Evolutionary conservation across 1,140 invertebrate species (phyloP).

Genomic region (Diuraphis noxia): DNA sequence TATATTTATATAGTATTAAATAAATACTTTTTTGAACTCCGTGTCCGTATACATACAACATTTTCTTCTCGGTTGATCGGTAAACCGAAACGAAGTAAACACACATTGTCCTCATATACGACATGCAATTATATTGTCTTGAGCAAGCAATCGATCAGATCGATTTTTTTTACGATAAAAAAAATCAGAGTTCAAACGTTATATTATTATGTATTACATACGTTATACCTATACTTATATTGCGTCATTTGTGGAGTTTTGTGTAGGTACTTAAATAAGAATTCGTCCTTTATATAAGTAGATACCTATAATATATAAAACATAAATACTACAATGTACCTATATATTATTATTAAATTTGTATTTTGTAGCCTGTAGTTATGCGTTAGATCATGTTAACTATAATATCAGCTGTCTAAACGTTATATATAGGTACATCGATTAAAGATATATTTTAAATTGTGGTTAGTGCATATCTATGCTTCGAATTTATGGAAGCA

Average conservation of each 20-base stretch:
- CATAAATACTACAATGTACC: too few relatives aligned
- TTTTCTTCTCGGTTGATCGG: constrained; percentile 39
- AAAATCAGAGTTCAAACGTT: not conserved
- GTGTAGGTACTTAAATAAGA: not conserved
- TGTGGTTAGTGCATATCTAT: too few relatives aligned
- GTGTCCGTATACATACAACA: not conserved
- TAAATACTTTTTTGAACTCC: not conserved
- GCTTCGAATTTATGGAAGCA: too few relatives aligned
- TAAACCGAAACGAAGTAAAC: constrained; percentile 44
- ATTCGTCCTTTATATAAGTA: not conserved
- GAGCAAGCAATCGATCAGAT: constrained; percentile 15
- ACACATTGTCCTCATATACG: constrained; percentile 13
- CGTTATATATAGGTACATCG: too few relatives aligned
- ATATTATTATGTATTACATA: not conserved
- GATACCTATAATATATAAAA: too few relatives aligned
- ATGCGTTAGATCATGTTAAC: too few relatives aligned
- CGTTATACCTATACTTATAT: not conserved
- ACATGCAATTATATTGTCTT: constrained; percentile 21
- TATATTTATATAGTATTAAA: not conserved
- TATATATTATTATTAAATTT: too few relatives aligned
- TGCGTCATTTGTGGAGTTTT: not conserved
- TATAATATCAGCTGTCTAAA: too few relatives aligned
- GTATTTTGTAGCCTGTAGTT: too few relatives aligned
- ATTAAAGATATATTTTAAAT: too few relatives aligned
- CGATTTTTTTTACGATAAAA: not conserved